phyloP scores from a whole-genome alignment of 2,888 invertebrate genomes.

The Myopa tessellatipennis region DNA sequence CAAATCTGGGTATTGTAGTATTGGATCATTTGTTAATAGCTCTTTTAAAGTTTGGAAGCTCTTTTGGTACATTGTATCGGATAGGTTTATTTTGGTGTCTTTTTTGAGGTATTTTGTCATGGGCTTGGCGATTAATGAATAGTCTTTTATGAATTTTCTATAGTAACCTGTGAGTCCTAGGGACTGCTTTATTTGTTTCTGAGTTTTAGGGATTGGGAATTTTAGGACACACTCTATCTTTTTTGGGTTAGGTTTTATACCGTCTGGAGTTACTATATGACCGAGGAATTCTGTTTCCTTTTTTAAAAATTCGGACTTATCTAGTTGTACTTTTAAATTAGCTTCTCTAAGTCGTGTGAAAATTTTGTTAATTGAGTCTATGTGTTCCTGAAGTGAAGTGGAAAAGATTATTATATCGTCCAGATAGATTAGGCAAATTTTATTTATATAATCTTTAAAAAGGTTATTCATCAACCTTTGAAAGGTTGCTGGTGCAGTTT shows the following conservation, averaged over 20 bases:
- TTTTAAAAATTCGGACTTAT: not conserved
- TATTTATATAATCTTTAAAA: slow-evolving; percentile 1
- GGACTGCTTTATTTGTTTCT: slow-evolving; percentile 33
- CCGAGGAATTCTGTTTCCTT: slow-evolving; percentile 16
- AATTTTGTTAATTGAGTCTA: not conserved
- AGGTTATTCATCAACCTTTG: slow-evolving; percentile 20
- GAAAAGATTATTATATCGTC: slow-evolving; percentile 19
- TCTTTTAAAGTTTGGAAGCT: slow-evolving; percentile 32
- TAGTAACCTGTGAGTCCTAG: not conserved
- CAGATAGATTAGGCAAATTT: slow-evolving; percentile 24
- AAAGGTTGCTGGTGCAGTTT: slow-evolving; percentile 17
- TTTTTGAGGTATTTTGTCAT: slow-evolving; percentile 40
- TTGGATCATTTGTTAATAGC: slow-evolving; percentile 39
- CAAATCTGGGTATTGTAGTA: too few relatives aligned
- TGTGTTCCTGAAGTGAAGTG: slow-evolving; percentile 12
- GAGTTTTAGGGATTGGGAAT: slow-evolving; percentile 41
- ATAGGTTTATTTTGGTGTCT: slow-evolving; percentile 18
- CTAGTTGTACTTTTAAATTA: too few relatives aligned
- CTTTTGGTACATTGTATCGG: slow-evolving; percentile 24
- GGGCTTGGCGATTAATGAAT: slow-evolving; percentile 38
- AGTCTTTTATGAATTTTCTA: slow-evolving; percentile 37
- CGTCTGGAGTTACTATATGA: slow-evolving; percentile 11
- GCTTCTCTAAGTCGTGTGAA: slow-evolving; percentile 8
- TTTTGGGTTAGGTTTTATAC: slow-evolving; percentile 13
- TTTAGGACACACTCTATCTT: slow-evolving; percentile 42